These are phyloP conservation scores for Batillaria attramentaria DNA, from an alignment of 1,140 invertebrate genomes.

Conservation along the genomic window DNA sequence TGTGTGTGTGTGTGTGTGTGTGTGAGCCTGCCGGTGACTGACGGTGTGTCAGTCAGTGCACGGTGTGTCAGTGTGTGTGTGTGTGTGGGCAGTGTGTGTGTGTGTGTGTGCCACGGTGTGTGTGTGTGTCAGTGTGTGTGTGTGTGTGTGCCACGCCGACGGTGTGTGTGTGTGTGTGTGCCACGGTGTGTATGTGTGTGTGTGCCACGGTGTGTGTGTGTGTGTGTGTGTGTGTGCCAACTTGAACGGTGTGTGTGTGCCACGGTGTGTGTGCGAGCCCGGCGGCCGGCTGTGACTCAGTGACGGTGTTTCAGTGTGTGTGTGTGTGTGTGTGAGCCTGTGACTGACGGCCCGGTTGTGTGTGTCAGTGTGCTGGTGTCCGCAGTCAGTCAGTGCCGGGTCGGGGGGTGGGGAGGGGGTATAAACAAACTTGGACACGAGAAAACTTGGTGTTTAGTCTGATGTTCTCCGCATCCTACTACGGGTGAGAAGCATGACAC, in stretches of 20 bases:
- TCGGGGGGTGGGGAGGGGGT: no score
- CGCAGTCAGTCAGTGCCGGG: no score
- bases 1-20: constrained; percentile 13
- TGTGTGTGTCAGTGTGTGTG: background rate
- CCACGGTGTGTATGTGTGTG: background rate
- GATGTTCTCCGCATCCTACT: no score
- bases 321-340: no score
- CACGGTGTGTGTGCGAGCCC: background rate
- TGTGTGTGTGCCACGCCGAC: background rate
- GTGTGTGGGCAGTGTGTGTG: background rate
- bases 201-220: background rate
- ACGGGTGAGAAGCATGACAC: no score
- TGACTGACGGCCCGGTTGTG: no score
- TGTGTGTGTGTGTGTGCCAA: background rate
- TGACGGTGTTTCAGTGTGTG: no score
- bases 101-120: background rate
- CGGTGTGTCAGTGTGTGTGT: background rate
- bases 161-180: background rate
- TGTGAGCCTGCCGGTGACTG: background rate
- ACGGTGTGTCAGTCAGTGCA: background rate
- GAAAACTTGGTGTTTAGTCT: no score
- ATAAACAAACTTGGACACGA: no score
- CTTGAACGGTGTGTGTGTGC: constrained; percentile 10
- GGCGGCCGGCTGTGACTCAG: no score
- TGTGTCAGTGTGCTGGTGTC: no score